Conservation (phyloP, 2,888 invertebrate species). For the Dasypolia templi region DNA sequence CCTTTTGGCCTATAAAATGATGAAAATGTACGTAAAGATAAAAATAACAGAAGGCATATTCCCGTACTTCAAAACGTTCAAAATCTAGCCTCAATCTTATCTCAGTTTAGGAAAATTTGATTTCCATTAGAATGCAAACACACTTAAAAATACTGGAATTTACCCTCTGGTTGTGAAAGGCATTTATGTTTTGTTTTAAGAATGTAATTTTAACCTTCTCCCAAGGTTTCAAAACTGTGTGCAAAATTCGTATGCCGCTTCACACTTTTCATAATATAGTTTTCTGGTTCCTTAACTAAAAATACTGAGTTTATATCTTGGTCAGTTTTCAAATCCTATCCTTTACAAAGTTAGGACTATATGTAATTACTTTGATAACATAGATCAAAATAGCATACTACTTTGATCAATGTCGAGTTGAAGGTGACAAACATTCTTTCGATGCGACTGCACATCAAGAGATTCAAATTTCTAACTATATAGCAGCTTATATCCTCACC, state of each 20-base stretch:
- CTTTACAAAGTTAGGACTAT: not conserved
- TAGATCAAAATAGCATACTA: not conserved
- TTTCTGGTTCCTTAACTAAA: not conserved
- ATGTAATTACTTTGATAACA: not conserved
- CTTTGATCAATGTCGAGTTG: not conserved
- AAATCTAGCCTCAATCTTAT: not conserved
- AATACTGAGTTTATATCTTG: no score
- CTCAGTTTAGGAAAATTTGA: not conserved
- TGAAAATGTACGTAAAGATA: not conserved
- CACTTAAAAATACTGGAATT: not conserved
- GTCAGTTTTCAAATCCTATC: not conserved
- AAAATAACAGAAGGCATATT: not conserved
- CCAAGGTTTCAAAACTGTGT: not conserved
- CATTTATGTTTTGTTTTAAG: not conserved
- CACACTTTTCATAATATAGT: not conserved
- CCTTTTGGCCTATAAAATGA: slow-evolving; percentile 69
- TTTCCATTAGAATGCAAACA: no score
- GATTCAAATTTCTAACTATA: not conserved
- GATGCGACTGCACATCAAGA: not conserved
- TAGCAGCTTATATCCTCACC: slow-evolving; percentile 75
- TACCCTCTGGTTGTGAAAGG: no score
- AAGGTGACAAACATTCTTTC: not conserved
- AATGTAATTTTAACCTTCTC: not conserved
- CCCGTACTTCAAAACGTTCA: not conserved
- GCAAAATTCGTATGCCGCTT: not conserved